Percentiles rank a stretch among this genome's conserved stretches.
Conservation (phyloP, 2,888 invertebrate species). For the Zaprionus lineosus region DNA sequence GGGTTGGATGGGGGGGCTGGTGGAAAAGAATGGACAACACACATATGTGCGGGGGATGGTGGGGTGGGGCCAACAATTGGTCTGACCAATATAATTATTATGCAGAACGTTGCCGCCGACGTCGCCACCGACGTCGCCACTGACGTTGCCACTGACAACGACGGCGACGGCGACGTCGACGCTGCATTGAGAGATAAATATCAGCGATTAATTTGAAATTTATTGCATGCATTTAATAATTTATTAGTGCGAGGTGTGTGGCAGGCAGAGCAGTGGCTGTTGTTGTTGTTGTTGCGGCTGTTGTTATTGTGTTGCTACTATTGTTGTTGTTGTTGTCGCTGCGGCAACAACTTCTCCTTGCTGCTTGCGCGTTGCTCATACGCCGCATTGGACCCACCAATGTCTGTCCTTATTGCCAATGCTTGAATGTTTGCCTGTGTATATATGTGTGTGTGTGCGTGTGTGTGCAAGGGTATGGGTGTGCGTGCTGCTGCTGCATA, state of each 20-base stretch:
- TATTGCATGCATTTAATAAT: slow-evolving; percentile 80
- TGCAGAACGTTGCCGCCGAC: slow-evolving; percentile 32
- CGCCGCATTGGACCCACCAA: slow-evolving; percentile 65
- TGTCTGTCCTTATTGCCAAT: slow-evolving; percentile 35
- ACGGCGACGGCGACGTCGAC: slow-evolving; percentile 7
- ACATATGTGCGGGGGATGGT: not conserved
- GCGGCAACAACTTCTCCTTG: slow-evolving; percentile 43
- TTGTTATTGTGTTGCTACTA: slow-evolving; percentile 4
- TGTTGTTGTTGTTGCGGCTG: slow-evolving; percentile 34
- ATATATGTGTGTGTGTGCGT: not conserved
- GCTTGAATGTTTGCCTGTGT: not conserved
- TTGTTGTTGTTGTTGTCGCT: slow-evolving; percentile 11
- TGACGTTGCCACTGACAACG: slow-evolving; percentile 9
- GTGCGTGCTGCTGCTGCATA: slow-evolving; percentile 33
- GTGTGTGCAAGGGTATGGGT: slow-evolving; percentile 2
- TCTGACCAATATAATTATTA: slow-evolving; percentile 59
- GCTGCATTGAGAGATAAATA: slow-evolving; percentile 77
- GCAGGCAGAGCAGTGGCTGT: slow-evolving; percentile 34
- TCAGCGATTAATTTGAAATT: slow-evolving; percentile 81
- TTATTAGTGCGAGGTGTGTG: slow-evolving; percentile 69
- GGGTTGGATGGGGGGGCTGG: not conserved
- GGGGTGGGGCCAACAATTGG: slow-evolving; percentile 10
- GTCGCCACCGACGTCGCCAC: slow-evolving; percentile 10
- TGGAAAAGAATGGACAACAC: too few relatives aligned
- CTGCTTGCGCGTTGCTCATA: slow-evolving; percentile 55